These are phyloP conservation scores for Protosalanx chinensis DNA, from an alignment of 2,797 vertebrate species.

Conservation along the genomic window DNA sequence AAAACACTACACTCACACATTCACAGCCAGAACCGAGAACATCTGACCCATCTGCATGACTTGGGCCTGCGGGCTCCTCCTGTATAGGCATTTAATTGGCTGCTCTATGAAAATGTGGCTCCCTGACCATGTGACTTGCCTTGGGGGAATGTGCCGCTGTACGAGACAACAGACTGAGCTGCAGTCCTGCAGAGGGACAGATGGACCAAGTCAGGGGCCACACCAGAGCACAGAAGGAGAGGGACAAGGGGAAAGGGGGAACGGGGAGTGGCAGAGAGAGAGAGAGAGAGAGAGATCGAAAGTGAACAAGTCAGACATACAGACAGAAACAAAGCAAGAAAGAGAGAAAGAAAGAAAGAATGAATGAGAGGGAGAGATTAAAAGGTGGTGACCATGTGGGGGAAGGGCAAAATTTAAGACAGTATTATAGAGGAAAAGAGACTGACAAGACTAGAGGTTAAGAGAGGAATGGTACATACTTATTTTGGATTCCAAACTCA, in stretches of 20 bases:
- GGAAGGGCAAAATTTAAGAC: not conserved
- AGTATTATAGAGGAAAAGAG: not conserved
- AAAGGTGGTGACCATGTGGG: not conserved
- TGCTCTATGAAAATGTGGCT: constrained; percentile 36
- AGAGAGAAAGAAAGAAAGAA: constrained; percentile 32
- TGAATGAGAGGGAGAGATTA: constrained; percentile 16
- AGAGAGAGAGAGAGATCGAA: not conserved
- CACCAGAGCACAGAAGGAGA: constrained; percentile 23
- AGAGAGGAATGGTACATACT: not conserved
- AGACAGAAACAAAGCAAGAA: constrained; percentile 3
- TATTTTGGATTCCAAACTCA: constrained; percentile 8
- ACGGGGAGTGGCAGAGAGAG: not conserved
- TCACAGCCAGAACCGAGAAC: not conserved
- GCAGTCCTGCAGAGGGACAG: constrained; percentile 68
- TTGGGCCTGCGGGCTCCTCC: not conserved
- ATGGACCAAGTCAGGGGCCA: constrained; percentile 68
- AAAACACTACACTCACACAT: not conserved
- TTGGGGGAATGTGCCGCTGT: constrained; percentile 57
- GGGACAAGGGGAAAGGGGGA: not conserved
- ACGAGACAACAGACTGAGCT: constrained; percentile 52
- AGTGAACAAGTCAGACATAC: not conserved
- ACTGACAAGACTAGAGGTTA: not conserved
- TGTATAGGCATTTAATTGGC: constrained; percentile 34
- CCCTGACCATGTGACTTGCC: constrained; percentile 48
- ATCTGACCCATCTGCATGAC: not conserved